Percentiles rank a stretch among this genome's conserved stretches.
phyloP scores from a whole-genome alignment of 2,888 invertebrate species.

The Cyclophora punctaria region DNA sequence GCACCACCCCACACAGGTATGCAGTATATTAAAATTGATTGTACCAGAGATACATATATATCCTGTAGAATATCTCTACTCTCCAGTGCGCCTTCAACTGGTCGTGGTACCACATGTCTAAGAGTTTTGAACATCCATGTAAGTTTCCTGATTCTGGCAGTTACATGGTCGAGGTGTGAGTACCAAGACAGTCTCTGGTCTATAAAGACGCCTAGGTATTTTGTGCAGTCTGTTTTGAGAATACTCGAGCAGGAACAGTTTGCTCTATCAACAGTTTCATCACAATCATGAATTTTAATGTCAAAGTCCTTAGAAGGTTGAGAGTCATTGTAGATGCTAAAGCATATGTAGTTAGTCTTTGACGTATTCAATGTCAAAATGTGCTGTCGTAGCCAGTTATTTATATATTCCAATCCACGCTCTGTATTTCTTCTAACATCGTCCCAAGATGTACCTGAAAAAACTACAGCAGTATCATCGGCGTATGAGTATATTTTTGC shows the following conservation, averaged over 20 bases:
- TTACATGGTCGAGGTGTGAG: too few species aligned
- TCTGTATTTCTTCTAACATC: background rate
- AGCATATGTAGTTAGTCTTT: conserved; percentile 1
- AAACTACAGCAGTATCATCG: conserved; percentile 3
- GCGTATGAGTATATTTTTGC: background rate
- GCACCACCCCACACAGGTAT: background rate
- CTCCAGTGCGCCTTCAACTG: too few species aligned
- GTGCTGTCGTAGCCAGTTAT: background rate
- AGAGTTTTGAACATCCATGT: too few species aligned
- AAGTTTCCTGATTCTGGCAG: too few species aligned
- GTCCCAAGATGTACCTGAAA: background rate
- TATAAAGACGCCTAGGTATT: too few species aligned
- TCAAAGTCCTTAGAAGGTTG: background rate
- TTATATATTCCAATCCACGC: background rate
- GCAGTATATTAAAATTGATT: background rate
- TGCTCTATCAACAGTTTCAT: background rate
- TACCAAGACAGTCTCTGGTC: too few species aligned
- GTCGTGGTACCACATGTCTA: too few species aligned
- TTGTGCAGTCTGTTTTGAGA: too few species aligned
- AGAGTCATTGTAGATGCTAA: conserved; percentile 1
- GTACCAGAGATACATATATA: background rate
- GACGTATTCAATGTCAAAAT: background rate
- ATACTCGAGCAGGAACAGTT: background rate
- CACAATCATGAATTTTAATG: background rate
- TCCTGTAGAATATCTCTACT: too few species aligned